Conservation (phyloP, 2,888 invertebrate genomes). For the Drosophila infuscata region DNA sequence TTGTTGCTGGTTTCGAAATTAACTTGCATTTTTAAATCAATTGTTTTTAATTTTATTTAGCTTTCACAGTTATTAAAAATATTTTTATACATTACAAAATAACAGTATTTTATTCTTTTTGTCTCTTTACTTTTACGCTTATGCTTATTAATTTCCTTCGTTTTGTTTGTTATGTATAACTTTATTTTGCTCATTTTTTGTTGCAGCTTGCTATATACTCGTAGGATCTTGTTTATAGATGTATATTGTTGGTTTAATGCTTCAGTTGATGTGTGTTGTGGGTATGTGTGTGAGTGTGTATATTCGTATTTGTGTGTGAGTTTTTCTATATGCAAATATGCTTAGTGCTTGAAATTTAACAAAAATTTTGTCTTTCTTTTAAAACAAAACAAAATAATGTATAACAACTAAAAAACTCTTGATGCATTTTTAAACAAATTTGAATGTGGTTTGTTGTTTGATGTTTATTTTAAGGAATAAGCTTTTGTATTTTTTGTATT, state of each 20-base stretch:
- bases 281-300: constrained; percentile 21
- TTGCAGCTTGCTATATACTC: constrained; percentile 69
- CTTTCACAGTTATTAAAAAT: constrained; percentile 85
- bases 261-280: constrained; percentile 47
- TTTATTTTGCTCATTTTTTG: constrained; percentile 68
- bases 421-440: constrained; percentile 22
- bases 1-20: constrained; percentile 53
- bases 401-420: constrained; percentile 13
- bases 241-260: constrained; percentile 39
- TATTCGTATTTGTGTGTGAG: constrained; percentile 14
- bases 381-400: constrained; percentile 47
- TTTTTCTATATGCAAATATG: constrained; percentile 48
- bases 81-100: constrained; percentile 85
- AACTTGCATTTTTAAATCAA: constrained; percentile 58
- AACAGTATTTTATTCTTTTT: constrained; percentile 82
- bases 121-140: constrained; percentile 73
- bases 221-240: constrained; percentile 58
- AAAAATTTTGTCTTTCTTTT: constrained; percentile 39
- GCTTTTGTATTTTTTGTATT: constrained; percentile 36
- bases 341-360: constrained; percentile 67
- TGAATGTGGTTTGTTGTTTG: constrained; percentile 8
- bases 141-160: constrained; percentile 70
- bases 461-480: constrained; percentile 47
- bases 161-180: constrained; percentile 49
- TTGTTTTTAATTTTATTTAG: constrained; percentile 84